phyloP scores from a whole-genome alignment of 2,797 vertebrate genomes.

The Periparus ater region DNA sequence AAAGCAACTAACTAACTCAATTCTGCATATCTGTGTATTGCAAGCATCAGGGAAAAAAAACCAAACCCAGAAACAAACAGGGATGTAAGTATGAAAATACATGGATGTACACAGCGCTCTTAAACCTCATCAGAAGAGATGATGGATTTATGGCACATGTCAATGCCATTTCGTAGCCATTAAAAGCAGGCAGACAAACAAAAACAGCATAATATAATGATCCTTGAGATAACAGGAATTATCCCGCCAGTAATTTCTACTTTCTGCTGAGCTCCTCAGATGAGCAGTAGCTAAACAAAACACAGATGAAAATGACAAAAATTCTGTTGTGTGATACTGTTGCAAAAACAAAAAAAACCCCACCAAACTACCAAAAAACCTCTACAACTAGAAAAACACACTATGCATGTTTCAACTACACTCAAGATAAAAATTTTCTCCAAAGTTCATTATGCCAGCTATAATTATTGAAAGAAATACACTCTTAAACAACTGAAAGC shows the following conservation, averaged over 20 bases:
- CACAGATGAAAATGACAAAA: neutral
- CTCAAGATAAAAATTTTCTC: neutral
- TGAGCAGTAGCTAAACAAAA: neutral
- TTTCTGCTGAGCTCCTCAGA: neutral
- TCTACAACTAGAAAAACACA: neutral
- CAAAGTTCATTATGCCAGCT: neutral
- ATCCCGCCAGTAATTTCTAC: neutral
- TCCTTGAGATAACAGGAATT: neutral
- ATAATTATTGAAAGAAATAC: neutral
- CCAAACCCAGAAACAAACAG: neutral
- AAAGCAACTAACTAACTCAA: neutral
- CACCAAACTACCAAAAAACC: accelerated
- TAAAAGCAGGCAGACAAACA: neutral
- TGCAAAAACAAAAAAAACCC: neutral
- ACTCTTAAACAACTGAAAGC: neutral
- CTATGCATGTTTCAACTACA: neutral
- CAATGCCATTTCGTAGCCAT: neutral
- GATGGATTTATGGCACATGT: neutral
- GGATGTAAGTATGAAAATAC: neutral
- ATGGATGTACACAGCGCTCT: neutral
- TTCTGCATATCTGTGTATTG: neutral
- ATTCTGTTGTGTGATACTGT: neutral
- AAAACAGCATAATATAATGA: neutral
- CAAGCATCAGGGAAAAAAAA: neutral
- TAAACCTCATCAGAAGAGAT: neutral